phyloP scores from a whole-genome alignment of 1,140 invertebrate species.

The Drosophila hydei region DNA sequence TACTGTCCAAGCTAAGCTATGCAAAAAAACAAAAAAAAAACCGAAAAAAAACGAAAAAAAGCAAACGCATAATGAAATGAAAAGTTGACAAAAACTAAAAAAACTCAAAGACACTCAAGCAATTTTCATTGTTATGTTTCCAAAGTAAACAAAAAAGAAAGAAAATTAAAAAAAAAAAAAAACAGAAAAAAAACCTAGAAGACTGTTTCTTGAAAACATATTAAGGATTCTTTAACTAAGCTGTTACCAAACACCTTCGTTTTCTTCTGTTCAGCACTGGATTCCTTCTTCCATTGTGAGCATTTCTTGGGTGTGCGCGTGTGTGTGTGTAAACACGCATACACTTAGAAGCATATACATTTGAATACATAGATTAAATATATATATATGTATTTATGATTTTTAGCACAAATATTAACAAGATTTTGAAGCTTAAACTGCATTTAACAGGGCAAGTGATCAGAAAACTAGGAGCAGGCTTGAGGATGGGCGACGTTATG shows the following conservation, averaged over 20 bases:
- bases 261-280: constrained; percentile 1
- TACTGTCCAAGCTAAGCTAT: constrained; percentile 45
- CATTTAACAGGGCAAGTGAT: constrained; percentile 45
- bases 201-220: constrained; percentile 70
- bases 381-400: constrained; percentile 19
- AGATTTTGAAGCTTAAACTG: constrained; percentile 50
- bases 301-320: background rate
- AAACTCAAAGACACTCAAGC: constrained; percentile 30
- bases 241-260: constrained; percentile 2
- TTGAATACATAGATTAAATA: constrained; percentile 4
- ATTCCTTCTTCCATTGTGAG: constrained; percentile 1
- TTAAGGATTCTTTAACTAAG: constrained; percentile 27
- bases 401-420: constrained; percentile 51
- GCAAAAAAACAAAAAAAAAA: constrained; percentile 18
- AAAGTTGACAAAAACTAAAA: constrained; percentile 12
- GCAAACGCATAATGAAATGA: constrained; percentile 21
- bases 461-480: background rate
- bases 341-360: too few species aligned
- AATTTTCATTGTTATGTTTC: constrained; percentile 69
- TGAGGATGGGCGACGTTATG: background rate
- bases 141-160: constrained; percentile 47
- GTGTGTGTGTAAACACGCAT: too few species aligned
- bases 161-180: constrained; percentile 31
- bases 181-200: constrained; percentile 39
- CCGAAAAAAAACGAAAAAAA: constrained; percentile 19